Conservation (phyloP, 2,113 vertebrate species). For the Grammomys surdaster region DNA sequence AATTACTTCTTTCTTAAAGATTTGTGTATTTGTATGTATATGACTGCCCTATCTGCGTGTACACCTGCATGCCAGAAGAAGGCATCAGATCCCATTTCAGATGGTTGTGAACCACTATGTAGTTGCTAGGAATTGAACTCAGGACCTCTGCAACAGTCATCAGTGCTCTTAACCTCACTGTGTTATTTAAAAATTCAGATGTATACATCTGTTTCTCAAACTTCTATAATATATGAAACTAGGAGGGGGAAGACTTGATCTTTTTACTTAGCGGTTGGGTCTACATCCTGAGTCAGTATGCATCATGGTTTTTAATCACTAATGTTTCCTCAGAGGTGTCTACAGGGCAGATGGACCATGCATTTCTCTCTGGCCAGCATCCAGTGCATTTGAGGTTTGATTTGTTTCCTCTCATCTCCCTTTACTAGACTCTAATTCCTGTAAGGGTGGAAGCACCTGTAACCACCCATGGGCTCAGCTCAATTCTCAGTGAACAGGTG, state of each 20-base stretch:
- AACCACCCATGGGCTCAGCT: not conserved
- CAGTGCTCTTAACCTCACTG: no score
- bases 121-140: no score
- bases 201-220: not conserved
- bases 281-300: not conserved
- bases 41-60: no score
- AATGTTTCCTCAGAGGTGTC: not conserved
- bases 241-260: not conserved
- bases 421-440: not conserved
- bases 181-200: conserved; percentile 26
- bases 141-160: no score
- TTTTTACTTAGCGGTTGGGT: not conserved
- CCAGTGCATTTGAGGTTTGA: not conserved
- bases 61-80: no score
- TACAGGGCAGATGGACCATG: not conserved
- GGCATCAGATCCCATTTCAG: no score
- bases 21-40: no score
- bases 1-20: not conserved
- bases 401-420: not conserved
- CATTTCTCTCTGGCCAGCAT: not conserved
- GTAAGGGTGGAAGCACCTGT: not conserved
- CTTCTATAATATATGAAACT: not conserved
- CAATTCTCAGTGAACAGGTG: conserved; percentile 20
- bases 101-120: no score
- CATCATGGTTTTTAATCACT: not conserved